phyloP scores from a whole-genome alignment of 2,888 invertebrate species.

The Pelosia muscerda region DNA sequence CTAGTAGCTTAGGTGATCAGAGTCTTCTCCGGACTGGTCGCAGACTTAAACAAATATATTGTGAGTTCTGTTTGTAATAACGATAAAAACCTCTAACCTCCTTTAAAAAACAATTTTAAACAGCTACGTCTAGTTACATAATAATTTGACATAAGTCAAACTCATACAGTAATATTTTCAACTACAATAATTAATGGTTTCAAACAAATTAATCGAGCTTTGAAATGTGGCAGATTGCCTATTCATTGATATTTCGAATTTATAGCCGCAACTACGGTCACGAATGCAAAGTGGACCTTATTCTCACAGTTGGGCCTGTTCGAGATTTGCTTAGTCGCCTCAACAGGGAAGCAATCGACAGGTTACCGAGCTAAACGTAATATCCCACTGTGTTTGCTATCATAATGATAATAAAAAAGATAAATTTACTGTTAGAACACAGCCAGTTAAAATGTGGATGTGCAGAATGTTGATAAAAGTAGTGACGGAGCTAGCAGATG shows the following conservation, averaged over 20 bases:
- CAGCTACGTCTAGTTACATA: neutral
- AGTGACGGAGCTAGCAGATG: constrained; percentile 68
- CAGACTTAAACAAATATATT: too few species aligned
- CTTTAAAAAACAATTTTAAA: constrained; percentile 12
- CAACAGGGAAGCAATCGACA: constrained; percentile 54
- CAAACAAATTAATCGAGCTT: constrained; percentile 36
- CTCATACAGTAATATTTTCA: constrained; percentile 27
- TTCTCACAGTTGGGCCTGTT: constrained; percentile 73
- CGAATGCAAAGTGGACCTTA: constrained; percentile 80
- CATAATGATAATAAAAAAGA: constrained; percentile 47
- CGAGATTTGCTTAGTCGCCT: constrained; percentile 68
- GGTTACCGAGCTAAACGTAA: constrained; percentile 33
- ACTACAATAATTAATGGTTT: constrained; percentile 40
- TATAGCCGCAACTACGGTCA: constrained; percentile 72
- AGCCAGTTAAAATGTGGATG: constrained; percentile 73
- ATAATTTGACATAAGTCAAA: constrained; percentile 48
- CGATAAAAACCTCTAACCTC: neutral
- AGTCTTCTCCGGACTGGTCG: too few species aligned
- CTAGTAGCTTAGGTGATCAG: too few species aligned
- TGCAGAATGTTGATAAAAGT: constrained; percentile 73
- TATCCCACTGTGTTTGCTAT: constrained; percentile 33
- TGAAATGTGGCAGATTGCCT: constrained; percentile 84
- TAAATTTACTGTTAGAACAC: constrained; percentile 27
- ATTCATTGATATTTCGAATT: constrained; percentile 76
- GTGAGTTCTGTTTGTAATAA: too few species aligned